These are phyloP conservation scores for Nineta flava DNA, from an alignment of 2,888 invertebrate species.

Conservation along the genomic window DNA sequence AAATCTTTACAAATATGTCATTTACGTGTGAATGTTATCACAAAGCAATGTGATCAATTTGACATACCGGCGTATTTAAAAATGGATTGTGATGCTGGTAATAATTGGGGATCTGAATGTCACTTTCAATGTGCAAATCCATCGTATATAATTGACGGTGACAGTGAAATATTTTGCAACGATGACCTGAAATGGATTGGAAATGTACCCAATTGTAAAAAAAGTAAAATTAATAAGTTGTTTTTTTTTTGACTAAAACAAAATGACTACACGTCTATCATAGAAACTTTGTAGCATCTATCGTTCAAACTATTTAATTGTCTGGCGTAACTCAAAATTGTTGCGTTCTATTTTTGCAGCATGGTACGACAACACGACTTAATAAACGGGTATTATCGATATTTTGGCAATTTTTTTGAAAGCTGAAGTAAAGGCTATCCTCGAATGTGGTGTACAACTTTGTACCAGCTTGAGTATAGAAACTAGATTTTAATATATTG, in stretches of 20 bases:
- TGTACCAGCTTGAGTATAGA: too few species aligned
- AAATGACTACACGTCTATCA: too few species aligned
- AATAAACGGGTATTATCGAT: too few species aligned
- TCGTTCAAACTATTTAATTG: too few species aligned
- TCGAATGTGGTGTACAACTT: too few species aligned
- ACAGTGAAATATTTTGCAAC: conserved; percentile 21
- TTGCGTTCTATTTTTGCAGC: too few species aligned
- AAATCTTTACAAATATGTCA: conserved; percentile 30
- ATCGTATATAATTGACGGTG: conserved; percentile 22
- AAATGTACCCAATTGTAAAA: conserved; percentile 7
- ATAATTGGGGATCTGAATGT: conserved; percentile 25
- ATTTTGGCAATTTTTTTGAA: too few species aligned
- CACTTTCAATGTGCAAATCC: conserved; percentile 27
- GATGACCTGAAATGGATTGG: conserved; percentile 27
- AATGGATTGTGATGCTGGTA: conserved; percentile 11
- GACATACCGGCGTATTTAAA: conserved; percentile 23
- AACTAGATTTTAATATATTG: too few species aligned
- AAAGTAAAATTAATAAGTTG: background rate
- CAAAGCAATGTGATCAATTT: conserved; percentile 28
- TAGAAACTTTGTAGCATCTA: too few species aligned
- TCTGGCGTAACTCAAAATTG: too few species aligned
- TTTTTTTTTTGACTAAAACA: background rate
- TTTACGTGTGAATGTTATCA: conserved; percentile 29
- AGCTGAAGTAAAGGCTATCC: too few species aligned
- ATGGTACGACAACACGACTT: too few species aligned